A percentile compares a stretch with the other conserved stretches of the same genome.
phyloP scores from a whole-genome alignment of 64 coral and sea anemone species.

The Actinia tenebrosa region DNA sequence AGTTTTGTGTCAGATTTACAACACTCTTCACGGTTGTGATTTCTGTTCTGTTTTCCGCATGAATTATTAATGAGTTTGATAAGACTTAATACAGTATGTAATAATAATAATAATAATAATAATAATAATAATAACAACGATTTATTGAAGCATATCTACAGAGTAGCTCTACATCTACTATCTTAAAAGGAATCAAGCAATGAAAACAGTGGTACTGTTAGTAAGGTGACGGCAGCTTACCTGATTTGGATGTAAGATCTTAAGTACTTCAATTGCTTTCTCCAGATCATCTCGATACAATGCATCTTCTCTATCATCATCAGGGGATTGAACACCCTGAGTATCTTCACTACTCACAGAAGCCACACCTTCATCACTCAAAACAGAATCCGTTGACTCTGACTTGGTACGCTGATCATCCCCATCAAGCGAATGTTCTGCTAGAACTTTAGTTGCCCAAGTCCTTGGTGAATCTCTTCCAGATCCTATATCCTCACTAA shows the following conservation, averaged over 20 bases:
- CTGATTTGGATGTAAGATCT: conserved; percentile 44
- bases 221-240: not conserved
- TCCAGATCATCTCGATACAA: conserved; percentile 24
- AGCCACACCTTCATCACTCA: conserved; percentile 17
- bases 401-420: not conserved
- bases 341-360: not conserved
- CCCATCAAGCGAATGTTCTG: not conserved
- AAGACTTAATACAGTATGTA: too few relatives aligned
- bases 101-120: too few relatives aligned
- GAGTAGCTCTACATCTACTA: too few relatives aligned
- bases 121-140: too few relatives aligned
- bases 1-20: too few relatives aligned
- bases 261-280: conserved; percentile 49
- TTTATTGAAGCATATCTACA: too few relatives aligned
- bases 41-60: too few relatives aligned
- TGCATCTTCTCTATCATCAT: not conserved
- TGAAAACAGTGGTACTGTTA: too few relatives aligned
- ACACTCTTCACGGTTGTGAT: too few relatives aligned
- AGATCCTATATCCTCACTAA: not conserved
- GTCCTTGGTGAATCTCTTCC: conserved; percentile 16
- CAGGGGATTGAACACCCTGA: not conserved
- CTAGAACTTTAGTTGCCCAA: conserved; percentile 3
- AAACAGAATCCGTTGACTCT: conserved; percentile 13
- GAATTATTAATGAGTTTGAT: too few relatives aligned
- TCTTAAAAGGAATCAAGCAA: too few relatives aligned